A percentile compares a stretch with the other conserved stretches of the same genome.
These are phyloP conservation scores for Halesus radiatus DNA, from an alignment of 1,140 invertebrate species.

Conservation along the genomic window DNA sequence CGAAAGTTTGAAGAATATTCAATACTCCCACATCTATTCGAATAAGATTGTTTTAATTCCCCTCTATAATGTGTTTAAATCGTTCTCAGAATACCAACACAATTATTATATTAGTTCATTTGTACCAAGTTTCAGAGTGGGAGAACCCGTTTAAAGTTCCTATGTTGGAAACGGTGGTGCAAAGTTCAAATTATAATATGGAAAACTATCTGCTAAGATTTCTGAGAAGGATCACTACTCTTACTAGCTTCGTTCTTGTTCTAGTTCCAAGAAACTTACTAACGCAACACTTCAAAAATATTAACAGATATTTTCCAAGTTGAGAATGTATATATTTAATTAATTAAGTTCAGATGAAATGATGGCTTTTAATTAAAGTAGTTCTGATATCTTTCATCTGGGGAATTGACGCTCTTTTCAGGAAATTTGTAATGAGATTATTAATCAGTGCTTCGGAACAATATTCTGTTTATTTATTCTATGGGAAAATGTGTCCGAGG, in stretches of 20 bases:
- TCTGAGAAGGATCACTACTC: not conserved
- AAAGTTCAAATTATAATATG: not conserved
- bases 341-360: not conserved
- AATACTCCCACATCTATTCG: too few relatives aligned
- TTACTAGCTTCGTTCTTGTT: not conserved
- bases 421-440: too few relatives aligned
- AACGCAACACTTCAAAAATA: not conserved
- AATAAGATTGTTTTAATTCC: too few relatives aligned
- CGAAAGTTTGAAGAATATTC: too few relatives aligned
- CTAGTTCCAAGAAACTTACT: not conserved
- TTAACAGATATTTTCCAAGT: slow-evolving; percentile 12
- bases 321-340: not conserved
- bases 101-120: slow-evolving; percentile 4
- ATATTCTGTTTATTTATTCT: too few relatives aligned
- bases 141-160: not conserved
- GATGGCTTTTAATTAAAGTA: too few relatives aligned
- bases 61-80: too few relatives aligned
- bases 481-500: too few relatives aligned
- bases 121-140: slow-evolving; percentile 1
- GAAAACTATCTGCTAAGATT: slow-evolving; percentile 16
- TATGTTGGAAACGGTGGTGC: not conserved
- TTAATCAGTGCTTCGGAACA: too few relatives aligned
- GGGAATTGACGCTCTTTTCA: too few relatives aligned
- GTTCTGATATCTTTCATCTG: too few relatives aligned
- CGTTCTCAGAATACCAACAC: too few relatives aligned